phyloP scores from a whole-genome alignment of 2,888 invertebrate genomes.

The Cacoxenus indagator region DNA sequence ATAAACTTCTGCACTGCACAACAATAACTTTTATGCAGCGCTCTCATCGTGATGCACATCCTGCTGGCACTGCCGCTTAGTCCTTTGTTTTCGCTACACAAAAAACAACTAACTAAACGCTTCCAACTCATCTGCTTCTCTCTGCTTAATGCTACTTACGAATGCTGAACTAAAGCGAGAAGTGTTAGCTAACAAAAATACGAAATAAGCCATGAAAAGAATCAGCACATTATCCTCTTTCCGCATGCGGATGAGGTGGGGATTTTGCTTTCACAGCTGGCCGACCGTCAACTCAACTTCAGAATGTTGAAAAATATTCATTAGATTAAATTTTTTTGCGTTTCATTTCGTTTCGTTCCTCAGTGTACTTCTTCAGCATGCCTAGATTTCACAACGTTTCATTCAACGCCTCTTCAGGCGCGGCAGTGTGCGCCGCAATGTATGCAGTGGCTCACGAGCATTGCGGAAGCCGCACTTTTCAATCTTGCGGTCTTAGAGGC shows the following conservation, averaged over 20 bases:
- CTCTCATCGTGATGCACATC: background rate
- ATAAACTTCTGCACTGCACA: conserved; percentile 23
- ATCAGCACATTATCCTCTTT: conserved; percentile 4
- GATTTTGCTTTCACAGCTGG: conserved; percentile 25
- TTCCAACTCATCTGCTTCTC: conserved; percentile 18
- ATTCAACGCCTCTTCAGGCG: conserved; percentile 15
- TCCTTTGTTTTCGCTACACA: background rate
- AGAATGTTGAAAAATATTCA: conserved; percentile 39
- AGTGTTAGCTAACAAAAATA: background rate
- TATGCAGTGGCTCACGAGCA: no score
- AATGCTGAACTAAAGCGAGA: conserved; percentile 21
- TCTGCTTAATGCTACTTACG: conserved; percentile 29
- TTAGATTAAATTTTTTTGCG: conserved; percentile 35
- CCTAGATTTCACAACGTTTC: background rate
- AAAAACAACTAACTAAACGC: background rate
- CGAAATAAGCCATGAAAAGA: background rate
- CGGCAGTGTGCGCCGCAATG: no score
- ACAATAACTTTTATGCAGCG: conserved; percentile 1
- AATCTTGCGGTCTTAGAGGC: conserved; percentile 21
- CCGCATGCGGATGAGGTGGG: no score
- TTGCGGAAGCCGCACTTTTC: conserved; percentile 6
- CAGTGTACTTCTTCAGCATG: background rate
- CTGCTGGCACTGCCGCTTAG: background rate
- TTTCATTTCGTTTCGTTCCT: background rate
- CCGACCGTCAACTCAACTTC: conserved; percentile 20